Evolutionary conservation across 2,797 vertebrate genomes (phyloP).

Genomic region (Geotrypetes seraphini): DNA sequence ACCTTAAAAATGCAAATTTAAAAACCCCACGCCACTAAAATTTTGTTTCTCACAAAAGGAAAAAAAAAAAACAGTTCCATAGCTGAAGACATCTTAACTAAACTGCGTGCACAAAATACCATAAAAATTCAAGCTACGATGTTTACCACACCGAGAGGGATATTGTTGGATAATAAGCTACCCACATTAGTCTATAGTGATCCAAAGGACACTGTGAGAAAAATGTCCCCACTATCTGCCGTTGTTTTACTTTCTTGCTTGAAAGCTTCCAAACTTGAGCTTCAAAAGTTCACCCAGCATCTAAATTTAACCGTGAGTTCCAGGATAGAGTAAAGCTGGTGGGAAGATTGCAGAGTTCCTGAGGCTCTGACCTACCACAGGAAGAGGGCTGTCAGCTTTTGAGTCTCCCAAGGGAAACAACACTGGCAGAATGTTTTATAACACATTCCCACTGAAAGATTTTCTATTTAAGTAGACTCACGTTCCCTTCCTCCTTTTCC

Average conservation of each 20-base stretch:
- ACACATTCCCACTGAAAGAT: constrained; percentile 79
- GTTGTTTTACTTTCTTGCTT: constrained; percentile 53
- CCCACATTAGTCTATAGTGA: constrained; percentile 14
- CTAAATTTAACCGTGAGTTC: constrained; percentile 86
- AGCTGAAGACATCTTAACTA: no score
- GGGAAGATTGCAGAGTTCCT: constrained; percentile 87
- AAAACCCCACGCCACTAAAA: no score
- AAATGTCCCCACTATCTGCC: constrained; percentile 27
- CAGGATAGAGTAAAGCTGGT: constrained; percentile 71
- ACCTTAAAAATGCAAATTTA: no score
- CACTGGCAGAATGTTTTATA: constrained; percentile 79
- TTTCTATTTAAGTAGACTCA: constrained; percentile 49
- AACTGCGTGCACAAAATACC: no score
- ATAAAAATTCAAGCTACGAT: no score
- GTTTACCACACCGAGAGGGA: no score
- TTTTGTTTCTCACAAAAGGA: no score
- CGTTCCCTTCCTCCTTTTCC: constrained; percentile 38
- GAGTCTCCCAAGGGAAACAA: constrained; percentile 69
- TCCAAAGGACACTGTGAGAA: constrained; percentile 61
- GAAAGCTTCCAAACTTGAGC: constrained; percentile 51
- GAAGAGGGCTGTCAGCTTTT: constrained; percentile 75
- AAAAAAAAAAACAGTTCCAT: no score
- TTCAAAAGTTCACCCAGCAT: constrained; percentile 67
- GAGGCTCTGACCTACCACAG: constrained; percentile 85
- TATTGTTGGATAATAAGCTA: constrained; percentile 15